Evolutionary conservation across 2,888 invertebrate species (phyloP).

Genomic region (Cataglyphis cursor): DNA sequence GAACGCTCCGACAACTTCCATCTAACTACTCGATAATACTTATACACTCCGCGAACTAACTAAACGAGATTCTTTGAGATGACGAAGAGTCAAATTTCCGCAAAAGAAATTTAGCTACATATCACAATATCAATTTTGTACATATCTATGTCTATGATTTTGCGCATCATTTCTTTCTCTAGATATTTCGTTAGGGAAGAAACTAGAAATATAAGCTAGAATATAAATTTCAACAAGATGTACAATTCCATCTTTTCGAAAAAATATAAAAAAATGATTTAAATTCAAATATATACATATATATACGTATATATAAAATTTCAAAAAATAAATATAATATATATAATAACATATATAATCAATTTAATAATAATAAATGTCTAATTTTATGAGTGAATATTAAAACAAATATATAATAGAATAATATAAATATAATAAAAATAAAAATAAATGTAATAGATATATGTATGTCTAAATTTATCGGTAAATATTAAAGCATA

Average conservation of each 20-base stretch:
- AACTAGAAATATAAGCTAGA: neutral
- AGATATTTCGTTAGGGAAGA: neutral
- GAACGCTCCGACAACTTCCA: slow-evolving; percentile 44
- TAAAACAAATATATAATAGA: no score
- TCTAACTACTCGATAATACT: slow-evolving; percentile 50
- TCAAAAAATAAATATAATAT: no score
- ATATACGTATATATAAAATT: neutral
- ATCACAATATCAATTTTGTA: slow-evolving; percentile 6
- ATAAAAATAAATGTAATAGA: slow-evolving; percentile 1
- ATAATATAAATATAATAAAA: neutral
- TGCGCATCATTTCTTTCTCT: slow-evolving; percentile 5
- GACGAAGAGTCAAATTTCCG: slow-evolving; percentile 39
- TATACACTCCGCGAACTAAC: slow-evolving; percentile 37
- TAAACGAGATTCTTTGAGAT: slow-evolving; percentile 49
- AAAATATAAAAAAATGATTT: neutral
- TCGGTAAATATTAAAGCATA: neutral
- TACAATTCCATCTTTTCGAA: neutral
- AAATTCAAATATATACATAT: neutral
- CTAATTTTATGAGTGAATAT: no score
- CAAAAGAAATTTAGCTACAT: slow-evolving; percentile 34
- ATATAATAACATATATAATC: no score
- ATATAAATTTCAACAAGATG: neutral
- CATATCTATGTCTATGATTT: slow-evolving; percentile 8
- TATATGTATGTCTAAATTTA: slow-evolving; percentile 9
- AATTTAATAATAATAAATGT: no score